Conservation (phyloP, 1,140 invertebrate genomes). For the Thaumatotibia leucotreta region DNA sequence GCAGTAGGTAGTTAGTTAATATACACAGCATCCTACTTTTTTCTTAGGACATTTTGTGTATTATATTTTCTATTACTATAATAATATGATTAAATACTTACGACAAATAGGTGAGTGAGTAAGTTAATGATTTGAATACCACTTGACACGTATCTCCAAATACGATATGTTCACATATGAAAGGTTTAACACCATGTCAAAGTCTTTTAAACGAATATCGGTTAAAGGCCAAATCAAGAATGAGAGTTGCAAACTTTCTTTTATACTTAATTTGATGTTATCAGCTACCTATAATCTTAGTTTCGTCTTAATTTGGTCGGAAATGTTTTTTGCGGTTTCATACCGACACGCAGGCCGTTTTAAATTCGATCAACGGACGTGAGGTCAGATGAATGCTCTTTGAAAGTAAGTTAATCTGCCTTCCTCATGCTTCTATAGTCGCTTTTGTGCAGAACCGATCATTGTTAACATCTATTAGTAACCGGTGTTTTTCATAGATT, state of each 20-base stretch:
- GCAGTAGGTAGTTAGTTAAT: too few relatives aligned
- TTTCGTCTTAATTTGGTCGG: slow-evolving; percentile 10
- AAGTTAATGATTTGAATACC: too few relatives aligned
- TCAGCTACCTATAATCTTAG: slow-evolving; percentile 8
- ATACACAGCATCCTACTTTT: too few relatives aligned
- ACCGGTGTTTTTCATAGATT: too few relatives aligned
- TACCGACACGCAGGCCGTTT: not conserved
- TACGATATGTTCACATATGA: not conserved
- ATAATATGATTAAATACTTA: too few relatives aligned
- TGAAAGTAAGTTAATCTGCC: slow-evolving; percentile 5
- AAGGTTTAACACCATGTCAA: not conserved
- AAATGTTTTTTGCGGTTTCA: slow-evolving; percentile 8
- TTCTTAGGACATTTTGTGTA: too few relatives aligned
- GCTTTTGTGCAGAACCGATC: not conserved
- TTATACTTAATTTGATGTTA: slow-evolving; percentile 2
- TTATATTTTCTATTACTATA: too few relatives aligned
- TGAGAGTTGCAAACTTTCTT: slow-evolving; percentile 4
- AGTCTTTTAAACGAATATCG: not conserved
- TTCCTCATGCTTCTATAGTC: not conserved
- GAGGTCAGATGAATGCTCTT: slow-evolving; percentile 11
- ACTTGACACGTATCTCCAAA: not conserved
- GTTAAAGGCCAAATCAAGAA: slow-evolving; percentile 8
- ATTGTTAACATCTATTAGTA: not conserved
- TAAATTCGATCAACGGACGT: slow-evolving; percentile 7
- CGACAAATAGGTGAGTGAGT: too few relatives aligned